Percentiles rank a stretch among this genome's conserved stretches.
phyloP scores from a whole-genome alignment of 1,140 invertebrate species.

The Acromyrmex echinatior region DNA sequence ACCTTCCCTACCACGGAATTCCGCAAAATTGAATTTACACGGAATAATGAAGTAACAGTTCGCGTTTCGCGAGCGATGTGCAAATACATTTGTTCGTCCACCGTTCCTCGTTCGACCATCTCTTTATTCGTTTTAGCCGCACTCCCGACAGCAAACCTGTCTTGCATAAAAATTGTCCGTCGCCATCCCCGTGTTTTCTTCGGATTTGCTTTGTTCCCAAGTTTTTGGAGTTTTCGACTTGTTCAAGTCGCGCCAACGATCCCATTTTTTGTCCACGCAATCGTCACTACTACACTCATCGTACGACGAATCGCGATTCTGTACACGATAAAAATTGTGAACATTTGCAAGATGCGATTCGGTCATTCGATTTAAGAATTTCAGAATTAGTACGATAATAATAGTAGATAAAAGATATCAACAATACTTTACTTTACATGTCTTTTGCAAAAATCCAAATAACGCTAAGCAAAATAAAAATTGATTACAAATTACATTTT shows the following conservation, averaged over 20 bases:
- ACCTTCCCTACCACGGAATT: conserved; percentile 19
- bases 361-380: background rate
- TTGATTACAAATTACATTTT: background rate
- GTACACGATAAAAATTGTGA: background rate
- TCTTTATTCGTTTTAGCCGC: conserved; percentile 27
- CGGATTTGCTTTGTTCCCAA: background rate
- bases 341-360: background rate
- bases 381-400: too few relatives aligned
- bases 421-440: too few relatives aligned
- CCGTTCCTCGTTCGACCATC: conserved; percentile 1
- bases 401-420: background rate
- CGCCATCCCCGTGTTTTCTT: background rate
- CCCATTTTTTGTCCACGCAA: background rate
- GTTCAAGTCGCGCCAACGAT: background rate
- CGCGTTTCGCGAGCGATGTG: conserved; percentile 37
- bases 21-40: conserved; percentile 48
- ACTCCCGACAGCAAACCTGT: conserved; percentile 28
- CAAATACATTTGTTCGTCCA: conserved; percentile 41
- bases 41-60: conserved; percentile 55
- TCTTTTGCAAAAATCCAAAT: background rate
- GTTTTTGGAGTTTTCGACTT: conserved; percentile 6
- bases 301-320: background rate
- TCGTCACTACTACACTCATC: background rate
- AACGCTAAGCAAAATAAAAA: background rate
- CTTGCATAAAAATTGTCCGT: conserved; percentile 34